Evolutionary conservation across 2,888 invertebrate species (phyloP), one percentile per base, ranked within the genome.

Genomic region (Cheilosia soror): DNA sequence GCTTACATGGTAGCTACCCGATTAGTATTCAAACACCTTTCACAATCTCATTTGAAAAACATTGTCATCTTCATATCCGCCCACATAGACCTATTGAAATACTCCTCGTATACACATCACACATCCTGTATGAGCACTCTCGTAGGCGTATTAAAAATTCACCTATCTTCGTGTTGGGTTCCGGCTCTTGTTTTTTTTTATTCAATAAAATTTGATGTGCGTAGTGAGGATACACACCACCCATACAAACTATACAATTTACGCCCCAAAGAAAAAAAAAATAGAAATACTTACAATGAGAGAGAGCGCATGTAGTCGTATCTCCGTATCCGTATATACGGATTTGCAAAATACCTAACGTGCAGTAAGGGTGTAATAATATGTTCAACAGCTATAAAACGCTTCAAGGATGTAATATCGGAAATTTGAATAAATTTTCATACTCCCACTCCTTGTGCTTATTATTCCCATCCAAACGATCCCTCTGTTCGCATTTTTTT

Each of bases 361-460:
- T 80, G 76, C 73, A 86, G 40, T 86, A 66, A 53, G 77, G 86
- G 73, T 72, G 77, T 80, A 81, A 87, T 83, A 83, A 87, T 87
- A 87, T 87, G 87, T 87, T 87, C 80, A 81, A 78, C 76, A 84
- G 83, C 87, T 84, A 87, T 87, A 87, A 87, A 87, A 81, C 73
- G 86, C 69, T 86, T 78, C 76, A 49, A 82, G 82, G 86, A 82
- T 82, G 82, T 87, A 87, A 88, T 87, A 87, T 87, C 87, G 82
- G 85, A 87, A 87, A 85, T 87, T 87, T 87, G 82, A 87, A 88
- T 88, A 84, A 80, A 84, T 84, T 84, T 84, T 71, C 84, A 71
- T 69, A 73, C 76, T 57, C 66, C 66, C 75, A 65, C 37, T 13
- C 11, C 49, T 1, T 65, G 37, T 40, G 29, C 40, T 27, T 65